A percentile compares a stretch with the other conserved stretches of the same genome.
These are phyloP conservation scores for Trachelipus rathkii DNA, from an alignment of 1,140 invertebrate genomes.

Conservation along the genomic window DNA sequence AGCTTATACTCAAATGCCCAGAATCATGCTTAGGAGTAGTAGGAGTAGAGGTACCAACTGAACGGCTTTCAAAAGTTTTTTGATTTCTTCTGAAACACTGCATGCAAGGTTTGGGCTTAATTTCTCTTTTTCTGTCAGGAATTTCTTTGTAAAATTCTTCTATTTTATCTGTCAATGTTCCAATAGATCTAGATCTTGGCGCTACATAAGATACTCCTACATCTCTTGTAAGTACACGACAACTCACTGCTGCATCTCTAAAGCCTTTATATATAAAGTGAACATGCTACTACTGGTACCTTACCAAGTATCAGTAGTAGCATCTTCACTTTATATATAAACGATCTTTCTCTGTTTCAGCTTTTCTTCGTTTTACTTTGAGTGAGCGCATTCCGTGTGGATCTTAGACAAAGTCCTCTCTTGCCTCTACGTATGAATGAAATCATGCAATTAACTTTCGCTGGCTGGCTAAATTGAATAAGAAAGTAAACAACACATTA, in stretches of 20 bases:
- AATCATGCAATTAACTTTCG: too few relatives aligned
- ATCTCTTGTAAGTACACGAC: slow-evolving; percentile 62
- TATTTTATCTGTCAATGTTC: slow-evolving; percentile 40
- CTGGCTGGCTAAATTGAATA: too few relatives aligned
- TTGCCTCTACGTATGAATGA: too few relatives aligned
- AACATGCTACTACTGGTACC: slow-evolving; percentile 18
- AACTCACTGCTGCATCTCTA: slow-evolving; percentile 64
- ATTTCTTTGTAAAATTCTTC: neutral
- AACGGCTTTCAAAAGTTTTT: slow-evolving; percentile 23
- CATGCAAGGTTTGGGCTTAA: slow-evolving; percentile 27
- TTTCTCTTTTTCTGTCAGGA: slow-evolving; percentile 26
- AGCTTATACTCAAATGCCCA: slow-evolving; percentile 28
- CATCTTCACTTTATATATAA: slow-evolving; percentile 43
- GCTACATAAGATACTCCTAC: slow-evolving; percentile 59
- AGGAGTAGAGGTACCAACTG: slow-evolving; percentile 24
- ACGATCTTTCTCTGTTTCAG: slow-evolving; percentile 27
- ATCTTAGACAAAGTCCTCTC: too few relatives aligned
- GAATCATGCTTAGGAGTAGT: slow-evolving; percentile 6
- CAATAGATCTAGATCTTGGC: slow-evolving; percentile 50
- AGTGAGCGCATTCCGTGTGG: slow-evolving; percentile 3
- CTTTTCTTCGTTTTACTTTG: neutral
- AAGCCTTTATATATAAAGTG: too few relatives aligned
- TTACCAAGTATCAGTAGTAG: slow-evolving; percentile 41
- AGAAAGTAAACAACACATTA: too few relatives aligned
- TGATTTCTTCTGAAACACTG: slow-evolving; percentile 33